Evolutionary conservation across 2,113 vertebrate species (phyloP).

Genomic region (Amphilophus citrinellus): DNA sequence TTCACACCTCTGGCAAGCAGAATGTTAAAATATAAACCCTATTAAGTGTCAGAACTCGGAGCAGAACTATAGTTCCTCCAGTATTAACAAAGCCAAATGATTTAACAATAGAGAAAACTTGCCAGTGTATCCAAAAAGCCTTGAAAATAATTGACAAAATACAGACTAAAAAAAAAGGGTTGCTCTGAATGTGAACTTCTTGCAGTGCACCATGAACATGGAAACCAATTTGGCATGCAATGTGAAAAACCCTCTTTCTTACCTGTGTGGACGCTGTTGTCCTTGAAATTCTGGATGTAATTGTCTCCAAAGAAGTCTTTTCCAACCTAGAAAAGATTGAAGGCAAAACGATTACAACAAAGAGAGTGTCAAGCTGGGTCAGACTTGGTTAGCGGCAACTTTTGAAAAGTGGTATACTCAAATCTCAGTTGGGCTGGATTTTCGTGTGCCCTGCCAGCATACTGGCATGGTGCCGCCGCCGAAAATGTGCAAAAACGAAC

Average conservation of each 20-base stretch:
- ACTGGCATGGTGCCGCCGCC: constrained; percentile 79
- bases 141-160: constrained; percentile 19
- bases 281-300: constrained; percentile 95
- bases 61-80: constrained; percentile 7
- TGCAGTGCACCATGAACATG: constrained; percentile 33
- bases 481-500: constrained; percentile 72
- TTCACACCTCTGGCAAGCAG: neutral
- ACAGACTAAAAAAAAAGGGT: constrained; percentile 13
- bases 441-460: constrained; percentile 79
- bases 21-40: constrained; percentile 10
- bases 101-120: constrained; percentile 8
- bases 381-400: constrained; percentile 83
- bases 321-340: constrained; percentile 89
- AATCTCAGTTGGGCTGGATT: constrained; percentile 78
- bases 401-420: constrained; percentile 77
- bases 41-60: neutral
- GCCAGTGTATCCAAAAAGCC: neutral
- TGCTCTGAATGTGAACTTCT: constrained; percentile 27
- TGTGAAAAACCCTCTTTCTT: constrained; percentile 47
- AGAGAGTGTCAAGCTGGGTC: constrained; percentile 72
- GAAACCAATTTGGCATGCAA: constrained; percentile 47
- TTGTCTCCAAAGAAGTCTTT: constrained; percentile 96
- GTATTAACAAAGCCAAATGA: constrained; percentile 8
- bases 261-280: constrained; percentile 93
- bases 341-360: constrained; percentile 76